Conservation (phyloP, 2,113 vertebrate genomes). For the Pseudonaja textilis region DNA sequence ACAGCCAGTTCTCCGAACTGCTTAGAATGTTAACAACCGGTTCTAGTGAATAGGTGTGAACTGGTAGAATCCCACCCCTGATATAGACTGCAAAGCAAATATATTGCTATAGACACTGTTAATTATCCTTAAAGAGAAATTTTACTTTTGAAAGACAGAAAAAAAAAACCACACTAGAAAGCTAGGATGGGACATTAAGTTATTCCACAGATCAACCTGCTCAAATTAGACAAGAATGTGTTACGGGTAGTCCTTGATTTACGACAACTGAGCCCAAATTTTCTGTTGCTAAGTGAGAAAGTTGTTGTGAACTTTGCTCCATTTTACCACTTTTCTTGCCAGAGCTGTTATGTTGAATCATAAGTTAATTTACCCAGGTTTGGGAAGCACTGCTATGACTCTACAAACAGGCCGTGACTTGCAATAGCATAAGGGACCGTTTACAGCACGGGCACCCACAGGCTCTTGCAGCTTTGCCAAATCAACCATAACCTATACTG, state of each 20-base stretch:
- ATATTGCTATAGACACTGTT: background rate
- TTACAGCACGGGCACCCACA: background rate
- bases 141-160: background rate
- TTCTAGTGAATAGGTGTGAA: too few species aligned
- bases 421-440: background rate
- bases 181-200: background rate
- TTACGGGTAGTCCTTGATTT: background rate
- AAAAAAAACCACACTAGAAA: background rate
- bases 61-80: too few species aligned
- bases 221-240: background rate
- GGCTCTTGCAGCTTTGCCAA: background rate
- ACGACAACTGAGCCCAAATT: background rate
- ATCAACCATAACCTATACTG: background rate
- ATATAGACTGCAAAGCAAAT: background rate
- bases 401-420: background rate
- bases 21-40: too few species aligned
- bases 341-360: background rate
- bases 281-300: background rate
- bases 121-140: background rate
- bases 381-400: background rate
- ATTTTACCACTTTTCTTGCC: background rate
- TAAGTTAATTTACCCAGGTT: background rate
- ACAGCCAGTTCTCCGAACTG: too few species aligned
- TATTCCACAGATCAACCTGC: background rate
- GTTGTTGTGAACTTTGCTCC: background rate